A percentile compares a stretch with the other conserved stretches of the same genome.
These are phyloP conservation scores for Apamea sordens DNA, from an alignment of 2,888 invertebrate species.

Conservation along the genomic window DNA sequence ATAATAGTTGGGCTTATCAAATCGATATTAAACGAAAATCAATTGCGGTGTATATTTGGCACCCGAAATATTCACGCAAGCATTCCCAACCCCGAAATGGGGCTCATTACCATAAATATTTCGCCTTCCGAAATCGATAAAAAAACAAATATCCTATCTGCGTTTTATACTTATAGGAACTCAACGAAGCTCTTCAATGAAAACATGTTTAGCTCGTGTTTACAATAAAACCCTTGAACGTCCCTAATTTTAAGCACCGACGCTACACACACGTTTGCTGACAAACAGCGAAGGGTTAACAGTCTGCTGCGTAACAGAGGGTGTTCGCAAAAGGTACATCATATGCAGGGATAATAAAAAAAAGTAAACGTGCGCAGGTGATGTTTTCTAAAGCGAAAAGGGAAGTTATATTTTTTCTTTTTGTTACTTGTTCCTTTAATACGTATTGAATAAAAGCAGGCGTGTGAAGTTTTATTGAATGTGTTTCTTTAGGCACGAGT, in stretches of 20 bases:
- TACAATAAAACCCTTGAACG: constrained; percentile 77
- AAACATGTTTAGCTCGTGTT: constrained; percentile 71
- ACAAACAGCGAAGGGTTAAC: constrained; percentile 87
- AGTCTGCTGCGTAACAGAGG: constrained; percentile 85
- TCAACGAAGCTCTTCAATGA: constrained; percentile 52
- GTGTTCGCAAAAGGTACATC: constrained; percentile 79
- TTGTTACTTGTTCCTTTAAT: constrained; percentile 43
- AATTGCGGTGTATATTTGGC: constrained; percentile 36
- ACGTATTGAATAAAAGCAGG: constrained; percentile 51
- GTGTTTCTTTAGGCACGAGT: background rate
- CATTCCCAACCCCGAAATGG: constrained; percentile 20
- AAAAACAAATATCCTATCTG: constrained; percentile 35
- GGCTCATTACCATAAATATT: constrained; percentile 50
- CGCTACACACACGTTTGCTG: constrained; percentile 77
- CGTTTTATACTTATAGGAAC: constrained; percentile 33
- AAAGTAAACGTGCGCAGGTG: constrained; percentile 70
- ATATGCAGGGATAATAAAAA: constrained; percentile 77
- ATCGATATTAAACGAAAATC: constrained; percentile 31
- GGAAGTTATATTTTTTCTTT: constrained; percentile 54
- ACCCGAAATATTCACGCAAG: constrained; percentile 37
- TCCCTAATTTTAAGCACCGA: constrained; percentile 79
- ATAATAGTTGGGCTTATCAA: background rate
- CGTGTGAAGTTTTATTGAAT: constrained; percentile 48
- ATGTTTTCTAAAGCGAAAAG: constrained; percentile 63
- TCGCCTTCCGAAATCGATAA: constrained; percentile 40